Evolutionary conservation across 1,140 invertebrate genomes (phyloP), one percentile per base, ranked within the genome.

Genomic region (Nasonia vitripennis): DNA sequence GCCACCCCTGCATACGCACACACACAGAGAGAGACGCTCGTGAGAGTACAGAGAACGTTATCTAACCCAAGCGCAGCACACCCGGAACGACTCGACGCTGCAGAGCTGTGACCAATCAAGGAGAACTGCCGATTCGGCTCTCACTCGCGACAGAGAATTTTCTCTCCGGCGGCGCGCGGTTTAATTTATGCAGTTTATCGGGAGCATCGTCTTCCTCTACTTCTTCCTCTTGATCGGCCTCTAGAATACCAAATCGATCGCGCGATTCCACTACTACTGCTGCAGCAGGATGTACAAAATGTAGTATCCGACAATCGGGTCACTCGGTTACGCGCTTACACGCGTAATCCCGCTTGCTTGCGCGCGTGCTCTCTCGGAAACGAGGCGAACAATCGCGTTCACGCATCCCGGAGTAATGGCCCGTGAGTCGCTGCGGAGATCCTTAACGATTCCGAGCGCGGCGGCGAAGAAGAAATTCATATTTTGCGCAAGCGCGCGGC

Each of bases 201-300:
- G 67, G 55, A 62, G 55, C 37, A 20, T 55, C 23, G 20, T 37
- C 5, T 37, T 37, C 34, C 5, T 37, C 0, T 37, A 4, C 34
- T 37, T 37, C 34, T 37, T 37, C 34, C 5, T 67, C 10, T 67
- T 12, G 11, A 31, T 23, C 34, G 86, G 87, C 88, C 71, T 70
- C 88, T 89, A 70, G 89, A 90, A 91, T 91, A 91, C 89, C 89
- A 90, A 79, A 91, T 89, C 84, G 89, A 89, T 89, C 73, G 85
- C 81, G 86, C 10, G 10, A 87, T 2, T 1, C 27, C 34, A 34
- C 2, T 3, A 37, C 34, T 37, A 41, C 55, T 74, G 51, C 20
- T 27, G 27, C 27, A 27, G 1, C 27, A 79, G 41, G 77, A 84
- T 37, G 34, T 37, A 37, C 34, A 37, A 37, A 37, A 45, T 45